Evolutionary conservation across 2,113 vertebrate genomes (phyloP), one percentile per base, ranked within the genome.

Genomic region (Bucco capensis): DNA sequence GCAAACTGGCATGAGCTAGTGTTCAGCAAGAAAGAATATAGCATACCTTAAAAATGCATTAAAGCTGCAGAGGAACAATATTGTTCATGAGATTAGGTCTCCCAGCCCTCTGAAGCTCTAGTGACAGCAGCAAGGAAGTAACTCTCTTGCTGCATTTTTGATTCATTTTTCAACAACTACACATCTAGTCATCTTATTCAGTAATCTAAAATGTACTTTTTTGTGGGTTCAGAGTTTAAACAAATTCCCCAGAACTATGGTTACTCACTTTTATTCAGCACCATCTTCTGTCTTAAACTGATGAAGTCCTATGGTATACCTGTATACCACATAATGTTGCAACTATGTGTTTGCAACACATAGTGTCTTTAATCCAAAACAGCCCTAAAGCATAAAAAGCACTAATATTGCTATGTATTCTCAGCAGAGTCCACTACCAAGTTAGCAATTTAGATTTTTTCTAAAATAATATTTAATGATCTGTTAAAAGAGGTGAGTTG

Each of bases 21-120:
- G 16, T 46, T 88, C 61, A 74, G 53, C 25, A 69, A 80, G 54
- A 83, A 91, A 90, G 57, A 87, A 65, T 9, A 46, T 1, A 82
- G 40, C 25, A 6, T 69, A 69, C 66, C 77, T 84, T 73, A 69
- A 49, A 91, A 54, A 23, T 33, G 10, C 54, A 92, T 94, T 90
- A 89, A 88, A 92, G 50, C 57, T 92, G 50, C 66, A 92, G 70
- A 80, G 28, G 12, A 92, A 80, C 46, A 86, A 44, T 37, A 81
- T 6, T 51, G 28, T 83, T 83, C n/a, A 82, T 6, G 19, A 74
- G 35, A 85, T 76, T 49, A 87, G 42, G 46, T 71, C 51, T 78
- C 76, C 19, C 10, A 70, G 53, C 31, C 70, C 70, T 81, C 70
- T 78, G 33, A 86, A 88, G 60, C 21, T 25, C 31, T 28, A 81